Percentiles rank a stretch among this genome's conserved stretches.
Conservation (phyloP, 2,797 vertebrate species). For the Cuniculus paca region DNA sequence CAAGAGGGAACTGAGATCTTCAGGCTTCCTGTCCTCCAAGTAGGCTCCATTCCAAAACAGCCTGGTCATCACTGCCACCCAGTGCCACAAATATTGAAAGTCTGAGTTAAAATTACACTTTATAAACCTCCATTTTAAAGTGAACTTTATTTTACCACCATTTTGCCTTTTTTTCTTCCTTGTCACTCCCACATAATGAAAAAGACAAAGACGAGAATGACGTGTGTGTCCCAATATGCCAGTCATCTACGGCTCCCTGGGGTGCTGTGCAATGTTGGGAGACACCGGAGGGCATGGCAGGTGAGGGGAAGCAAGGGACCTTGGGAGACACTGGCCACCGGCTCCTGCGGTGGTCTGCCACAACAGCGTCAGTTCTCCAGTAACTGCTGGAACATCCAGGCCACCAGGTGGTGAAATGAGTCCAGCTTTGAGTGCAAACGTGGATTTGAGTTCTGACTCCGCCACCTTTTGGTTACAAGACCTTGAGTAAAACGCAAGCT, state of each 20-base stretch:
- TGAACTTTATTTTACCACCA: slow-evolving; percentile 27
- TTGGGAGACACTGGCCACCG: accelerated
- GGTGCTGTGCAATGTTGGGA: background rate
- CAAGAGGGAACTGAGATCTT: background rate
- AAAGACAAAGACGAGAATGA: slow-evolving; percentile 61
- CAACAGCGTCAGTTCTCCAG: background rate
- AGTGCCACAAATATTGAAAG: background rate
- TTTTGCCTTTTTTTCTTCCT: slow-evolving; percentile 29
- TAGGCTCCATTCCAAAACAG: background rate
- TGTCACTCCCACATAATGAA: slow-evolving; percentile 54
- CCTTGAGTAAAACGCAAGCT: background rate
- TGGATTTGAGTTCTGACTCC: slow-evolving; percentile 12
- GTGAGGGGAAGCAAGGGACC: background rate
- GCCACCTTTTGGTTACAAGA: background rate
- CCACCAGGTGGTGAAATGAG: background rate
- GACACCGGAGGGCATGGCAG: background rate
- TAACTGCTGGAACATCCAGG: background rate
- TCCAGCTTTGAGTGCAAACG: background rate
- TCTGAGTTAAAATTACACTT: slow-evolving; percentile 11
- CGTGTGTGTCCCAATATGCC: slow-evolving; percentile 57
- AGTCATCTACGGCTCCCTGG: slow-evolving; percentile 28
- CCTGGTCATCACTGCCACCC: background rate
- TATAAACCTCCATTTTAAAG: background rate
- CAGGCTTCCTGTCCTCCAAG: background rate
- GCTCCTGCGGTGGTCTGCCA: background rate